These are phyloP conservation scores for Gambelia wislizenii DNA, from an alignment of 2,797 vertebrate genomes.

Conservation along the genomic window DNA sequence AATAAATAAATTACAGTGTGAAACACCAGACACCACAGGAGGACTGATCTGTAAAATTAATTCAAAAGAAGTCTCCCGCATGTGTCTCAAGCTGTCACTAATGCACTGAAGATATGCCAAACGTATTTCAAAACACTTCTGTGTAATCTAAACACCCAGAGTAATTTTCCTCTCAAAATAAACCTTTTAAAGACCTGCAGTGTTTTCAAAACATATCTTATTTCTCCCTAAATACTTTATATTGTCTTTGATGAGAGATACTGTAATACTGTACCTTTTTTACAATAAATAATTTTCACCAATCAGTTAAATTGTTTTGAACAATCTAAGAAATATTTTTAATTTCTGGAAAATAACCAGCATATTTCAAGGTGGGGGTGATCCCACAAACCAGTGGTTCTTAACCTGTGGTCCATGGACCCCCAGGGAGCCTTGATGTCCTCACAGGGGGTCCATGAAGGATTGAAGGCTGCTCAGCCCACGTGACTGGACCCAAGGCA, in stretches of 20 bases:
- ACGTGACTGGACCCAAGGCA: too few relatives aligned
- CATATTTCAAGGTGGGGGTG: neutral
- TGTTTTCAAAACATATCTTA: conserved; percentile 58
- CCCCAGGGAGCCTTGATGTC: too few relatives aligned
- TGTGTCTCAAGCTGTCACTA: conserved; percentile 73
- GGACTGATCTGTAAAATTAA: conserved; percentile 73
- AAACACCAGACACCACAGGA: conserved; percentile 66
- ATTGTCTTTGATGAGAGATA: conserved; percentile 44
- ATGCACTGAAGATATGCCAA: conserved; percentile 72
- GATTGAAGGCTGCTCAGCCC: too few relatives aligned
- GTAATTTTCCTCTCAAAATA: conserved; percentile 62
- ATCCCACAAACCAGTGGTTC: neutral
- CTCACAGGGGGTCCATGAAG: too few relatives aligned
- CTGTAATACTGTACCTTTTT: conserved; percentile 53
- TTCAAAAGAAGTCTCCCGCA: conserved; percentile 66
- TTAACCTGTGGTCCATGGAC: too few relatives aligned
- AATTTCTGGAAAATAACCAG: neutral
- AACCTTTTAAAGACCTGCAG: conserved; percentile 68
- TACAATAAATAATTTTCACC: neutral
- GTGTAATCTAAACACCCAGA: conserved; percentile 69
- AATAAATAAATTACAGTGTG: conserved; percentile 78
- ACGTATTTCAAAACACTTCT: conserved; percentile 73
- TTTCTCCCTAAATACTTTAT: neutral
- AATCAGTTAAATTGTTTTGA: conserved; percentile 8
- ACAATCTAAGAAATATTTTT: neutral